Evolutionary conservation across 2,888 invertebrate species (phyloP).

Genomic region (Petrophora chlorosata): DNA sequence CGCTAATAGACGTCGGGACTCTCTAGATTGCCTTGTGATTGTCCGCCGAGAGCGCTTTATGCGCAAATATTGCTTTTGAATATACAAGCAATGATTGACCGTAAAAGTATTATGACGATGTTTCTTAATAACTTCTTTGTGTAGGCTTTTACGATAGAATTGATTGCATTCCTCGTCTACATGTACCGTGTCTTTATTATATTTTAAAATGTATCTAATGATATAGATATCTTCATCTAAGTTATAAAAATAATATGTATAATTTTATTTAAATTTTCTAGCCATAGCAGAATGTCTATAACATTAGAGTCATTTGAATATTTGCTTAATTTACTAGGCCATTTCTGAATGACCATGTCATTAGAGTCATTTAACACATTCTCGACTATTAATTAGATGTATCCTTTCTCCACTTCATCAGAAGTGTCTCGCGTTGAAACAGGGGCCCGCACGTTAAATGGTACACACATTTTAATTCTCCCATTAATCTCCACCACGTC

Average conservation of each 20-base stretch:
- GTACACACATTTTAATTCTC: constrained; percentile 41
- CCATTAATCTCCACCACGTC: constrained; percentile 41
- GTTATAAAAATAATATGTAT: too few relatives aligned
- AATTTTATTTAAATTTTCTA: too few relatives aligned
- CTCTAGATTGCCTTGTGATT: constrained; percentile 52
- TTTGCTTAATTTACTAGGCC: neutral
- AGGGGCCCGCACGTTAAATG: constrained; percentile 35
- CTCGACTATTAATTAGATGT: constrained; percentile 25
- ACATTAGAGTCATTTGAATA: too few relatives aligned
- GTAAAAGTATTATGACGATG: constrained; percentile 25
- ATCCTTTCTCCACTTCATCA: constrained; percentile 27
- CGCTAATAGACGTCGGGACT: constrained; percentile 51
- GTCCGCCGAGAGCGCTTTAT: constrained; percentile 45
- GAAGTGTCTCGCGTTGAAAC: constrained; percentile 32
- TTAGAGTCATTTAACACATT: constrained; percentile 19
- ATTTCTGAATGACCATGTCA: constrained; percentile 5
- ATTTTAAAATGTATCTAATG: too few relatives aligned
- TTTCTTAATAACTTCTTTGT: constrained; percentile 18
- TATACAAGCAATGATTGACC: constrained; percentile 37
- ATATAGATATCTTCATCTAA: too few relatives aligned
- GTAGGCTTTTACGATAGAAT: constrained; percentile 6
- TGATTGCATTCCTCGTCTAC: constrained; percentile 4
- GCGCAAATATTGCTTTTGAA: constrained; percentile 56
- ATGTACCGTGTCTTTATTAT: neutral
- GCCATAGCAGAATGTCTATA: too few relatives aligned